Percentiles rank a stretch among this genome's conserved stretches.
Evolutionary conservation across 2,888 invertebrate species (phyloP).

Genomic region (Mayetiola destructor): DNA sequence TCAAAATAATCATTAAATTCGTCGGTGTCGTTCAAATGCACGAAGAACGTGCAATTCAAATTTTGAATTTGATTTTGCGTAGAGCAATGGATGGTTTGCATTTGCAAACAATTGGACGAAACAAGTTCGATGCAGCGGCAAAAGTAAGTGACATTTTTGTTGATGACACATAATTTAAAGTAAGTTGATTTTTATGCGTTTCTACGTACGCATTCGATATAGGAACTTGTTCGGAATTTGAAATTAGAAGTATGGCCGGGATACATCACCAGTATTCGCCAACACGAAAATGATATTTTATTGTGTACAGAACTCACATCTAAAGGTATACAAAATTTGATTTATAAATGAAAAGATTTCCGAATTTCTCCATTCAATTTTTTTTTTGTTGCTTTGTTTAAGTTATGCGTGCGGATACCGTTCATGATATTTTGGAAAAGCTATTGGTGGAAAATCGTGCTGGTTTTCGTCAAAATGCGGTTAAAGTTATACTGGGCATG

Average conservation of each 20-base stretch:
- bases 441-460: constrained; percentile 27
- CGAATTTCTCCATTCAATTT: no score
- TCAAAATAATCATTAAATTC: constrained; percentile 44
- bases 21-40: constrained; percentile 48
- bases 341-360: no score
- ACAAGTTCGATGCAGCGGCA: constrained; percentile 54
- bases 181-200: background rate
- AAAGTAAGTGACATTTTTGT: constrained; percentile 39
- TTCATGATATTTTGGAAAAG: constrained; percentile 46
- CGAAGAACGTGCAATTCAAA: constrained; percentile 53
- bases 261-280: constrained; percentile 69
- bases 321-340: constrained; percentile 71
- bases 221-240: background rate
- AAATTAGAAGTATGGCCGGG: constrained; percentile 2
- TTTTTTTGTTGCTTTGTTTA: no score
- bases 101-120: constrained; percentile 53
- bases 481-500: constrained; percentile 38
- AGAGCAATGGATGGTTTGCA: constrained; percentile 41
- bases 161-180: background rate
- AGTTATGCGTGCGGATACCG: constrained; percentile 52
- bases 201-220: background rate
- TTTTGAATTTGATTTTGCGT: constrained; percentile 64
- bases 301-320: constrained; percentile 68
- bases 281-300: constrained; percentile 62
- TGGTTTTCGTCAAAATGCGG: constrained; percentile 14